Base-by-base conservation (phyloP, 2,888 invertebrate species). In the Drosophila merina region DNA sequence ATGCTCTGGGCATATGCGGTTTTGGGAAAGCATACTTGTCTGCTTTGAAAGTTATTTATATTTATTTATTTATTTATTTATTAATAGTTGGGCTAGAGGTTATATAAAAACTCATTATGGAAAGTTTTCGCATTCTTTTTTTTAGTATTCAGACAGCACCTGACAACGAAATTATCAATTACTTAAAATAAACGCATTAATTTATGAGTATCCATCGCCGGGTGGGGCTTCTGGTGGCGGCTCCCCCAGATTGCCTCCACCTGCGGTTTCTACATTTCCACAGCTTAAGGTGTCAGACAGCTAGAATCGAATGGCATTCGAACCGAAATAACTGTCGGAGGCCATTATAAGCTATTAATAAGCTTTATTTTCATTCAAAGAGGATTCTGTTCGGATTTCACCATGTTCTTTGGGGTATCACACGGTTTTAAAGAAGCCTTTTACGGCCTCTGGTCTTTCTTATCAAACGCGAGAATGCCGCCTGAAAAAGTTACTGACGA, bases 401-500 rank as follows among this genome's bases (percentile, higher is more conserved):
- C 62, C 42, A 44, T 72, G 68, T 62, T 62, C 63, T 69, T 60
- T 66, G 63, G 67, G 66, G 63, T 59, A 55, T 67, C 74, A 48
- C 51, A 44, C 58, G 51, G 51, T 49, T 51, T 54, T 33, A 33
- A 36, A 33, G 8, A 12, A 25, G 36, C 50, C 47, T 49, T 42
- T 51, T 12, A 28, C 63, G 50, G 7, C 28, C 44, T 40, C 20
- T 20, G 2, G 20, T 33, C 7, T n/a, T 10, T 51, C 31, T 69
- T 71, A 71, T 71, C 60, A 28, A 26, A 1, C 3, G 5, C 9
- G 31, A 10, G 44, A 31, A 52, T 75, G 57, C 56, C 62, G 7
- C 20, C 58, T 8, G 10, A 36, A 52, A 36, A 10, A 51, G 28
- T 49, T 59, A 49, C 12, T 25, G 3, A n/a, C 9, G 30, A n/a